Evolutionary conservation across 2,888 invertebrate species (phyloP), one percentile per base, ranked within the genome.

Genomic region (Mycalesis mineus): DNA sequence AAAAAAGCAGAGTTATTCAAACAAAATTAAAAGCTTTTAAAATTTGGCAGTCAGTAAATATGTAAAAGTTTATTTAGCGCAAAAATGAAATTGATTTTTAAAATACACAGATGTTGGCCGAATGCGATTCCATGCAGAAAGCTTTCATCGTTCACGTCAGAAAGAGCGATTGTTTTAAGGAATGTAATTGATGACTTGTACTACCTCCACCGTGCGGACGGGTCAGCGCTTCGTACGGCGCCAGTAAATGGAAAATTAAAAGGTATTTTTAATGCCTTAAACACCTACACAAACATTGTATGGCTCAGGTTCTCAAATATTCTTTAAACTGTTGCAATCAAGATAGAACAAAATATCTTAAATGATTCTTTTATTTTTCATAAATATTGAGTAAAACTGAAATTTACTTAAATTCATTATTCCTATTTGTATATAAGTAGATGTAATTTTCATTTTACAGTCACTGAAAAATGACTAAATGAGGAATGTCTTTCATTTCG

Each of bases 81-180:
- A 29, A 45, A 45, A 31, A 29, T 2, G 45, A 29, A 45, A 45
- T 45, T 29, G 45, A 45, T 45, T 40, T 50, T 29, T 39, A 28
- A n/a, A 50, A 52, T 42, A 41, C 42, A 11, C 52, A 41, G 33
- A 42, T 33, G 41, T 13, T 33, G 41, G 42, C 52, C 33, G 33
- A 52, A 52, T 52, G 41, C 33, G 31, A 29, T 17, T 42, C 42
- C 17, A 41, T 52, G 51, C 52, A 52, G 42, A 42, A 51, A 52
- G 52, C 52, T 52, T 52, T 52, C 42, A 52, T 14, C 31, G 52
- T 42, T 42, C n/a, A 52, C 52, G 52, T 52, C 52, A 42, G 33
- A 15, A 13, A 42, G 52, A 52, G 15, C 42, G 42, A 52, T 52
- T 52, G 52, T 42, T 52, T 33, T 17, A 33, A 52, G 17, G 33